phyloP scores from a whole-genome alignment of 2,113 vertebrate species.

The Conger conger region DNA sequence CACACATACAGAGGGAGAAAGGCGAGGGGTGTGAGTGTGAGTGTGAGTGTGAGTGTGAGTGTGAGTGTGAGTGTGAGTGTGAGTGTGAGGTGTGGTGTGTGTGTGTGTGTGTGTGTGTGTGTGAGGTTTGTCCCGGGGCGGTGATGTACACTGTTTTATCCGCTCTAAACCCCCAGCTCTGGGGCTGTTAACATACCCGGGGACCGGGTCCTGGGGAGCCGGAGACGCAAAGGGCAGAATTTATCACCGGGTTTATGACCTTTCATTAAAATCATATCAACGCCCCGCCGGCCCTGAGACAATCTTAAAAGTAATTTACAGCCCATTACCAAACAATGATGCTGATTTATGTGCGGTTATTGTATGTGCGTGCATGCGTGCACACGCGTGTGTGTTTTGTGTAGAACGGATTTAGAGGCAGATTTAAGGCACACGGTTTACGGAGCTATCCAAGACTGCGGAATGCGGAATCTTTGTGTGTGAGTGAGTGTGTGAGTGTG shows the following conservation, averaged over 20 bases:
- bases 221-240: conserved; percentile 30
- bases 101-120: too few species aligned
- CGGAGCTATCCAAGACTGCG: background rate
- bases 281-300: conserved; percentile 26
- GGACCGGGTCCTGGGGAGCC: background rate
- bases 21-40: too few species aligned
- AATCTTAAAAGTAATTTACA: conserved; percentile 39
- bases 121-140: background rate
- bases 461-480: background rate
- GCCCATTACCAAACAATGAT: conserved; percentile 29
- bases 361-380: background rate
- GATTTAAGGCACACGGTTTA: background rate
- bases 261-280: conserved; percentile 44
- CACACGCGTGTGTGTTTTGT: background rate
- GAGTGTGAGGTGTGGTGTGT: too few species aligned
- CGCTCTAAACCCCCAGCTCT: background rate
- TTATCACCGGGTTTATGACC: conserved; percentile 47
- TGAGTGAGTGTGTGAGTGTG: too few species aligned
- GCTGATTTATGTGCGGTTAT: conserved; percentile 41
- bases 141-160: background rate
- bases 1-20: too few species aligned
- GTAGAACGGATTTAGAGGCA: background rate
- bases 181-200: background rate
- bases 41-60: too few species aligned
- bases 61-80: too few species aligned